phyloP scores from a whole-genome alignment of 37 sponge, comb jelly and placozoan genomes.

The Eunapius fragilis region DNA sequence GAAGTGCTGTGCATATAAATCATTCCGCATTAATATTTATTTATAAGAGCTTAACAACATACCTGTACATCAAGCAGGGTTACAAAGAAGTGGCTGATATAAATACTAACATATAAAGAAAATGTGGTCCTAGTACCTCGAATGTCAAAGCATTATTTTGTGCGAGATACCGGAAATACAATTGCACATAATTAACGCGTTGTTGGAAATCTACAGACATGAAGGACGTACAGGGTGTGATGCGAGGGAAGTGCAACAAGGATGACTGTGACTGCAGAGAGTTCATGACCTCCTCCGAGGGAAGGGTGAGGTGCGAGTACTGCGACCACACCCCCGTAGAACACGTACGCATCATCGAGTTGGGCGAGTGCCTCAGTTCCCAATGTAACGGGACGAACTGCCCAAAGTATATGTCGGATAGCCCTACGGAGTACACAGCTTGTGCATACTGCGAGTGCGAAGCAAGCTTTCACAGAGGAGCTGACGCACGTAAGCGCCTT shows the following conservation, averaged over 20 bases:
- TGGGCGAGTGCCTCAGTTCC: conserved; percentile 40
- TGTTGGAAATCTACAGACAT: no score
- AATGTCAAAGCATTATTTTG: no score
- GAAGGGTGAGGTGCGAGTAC: conserved; percentile 55
- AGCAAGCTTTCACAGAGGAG: conserved; percentile 43
- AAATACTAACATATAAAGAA: no score
- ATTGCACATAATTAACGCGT: no score
- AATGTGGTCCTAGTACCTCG: no score
- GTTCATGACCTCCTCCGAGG: no score
- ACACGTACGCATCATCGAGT: conserved; percentile 50
- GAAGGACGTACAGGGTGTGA: neutral
- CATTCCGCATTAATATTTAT: no score
- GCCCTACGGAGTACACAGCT: conserved; percentile 24
- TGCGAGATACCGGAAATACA: no score
- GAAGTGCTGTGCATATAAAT: no score
- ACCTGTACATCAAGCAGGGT: no score
- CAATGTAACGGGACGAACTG: conserved; percentile 41
- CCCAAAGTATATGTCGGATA: conserved; percentile 50
- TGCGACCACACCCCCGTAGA: conserved; percentile 63
- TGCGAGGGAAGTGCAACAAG: neutral
- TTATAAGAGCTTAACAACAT: no score
- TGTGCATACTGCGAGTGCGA: conserved; percentile 66
- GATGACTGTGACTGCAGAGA: conserved; percentile 7
- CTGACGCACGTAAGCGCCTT: conserved; percentile 15
- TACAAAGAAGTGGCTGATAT: no score